A percentile compares a stretch with the other conserved stretches of the same genome.
Evolutionary conservation across 1,140 invertebrate genomes (phyloP).

Genomic region (Cheumatopsyche charites): DNA sequence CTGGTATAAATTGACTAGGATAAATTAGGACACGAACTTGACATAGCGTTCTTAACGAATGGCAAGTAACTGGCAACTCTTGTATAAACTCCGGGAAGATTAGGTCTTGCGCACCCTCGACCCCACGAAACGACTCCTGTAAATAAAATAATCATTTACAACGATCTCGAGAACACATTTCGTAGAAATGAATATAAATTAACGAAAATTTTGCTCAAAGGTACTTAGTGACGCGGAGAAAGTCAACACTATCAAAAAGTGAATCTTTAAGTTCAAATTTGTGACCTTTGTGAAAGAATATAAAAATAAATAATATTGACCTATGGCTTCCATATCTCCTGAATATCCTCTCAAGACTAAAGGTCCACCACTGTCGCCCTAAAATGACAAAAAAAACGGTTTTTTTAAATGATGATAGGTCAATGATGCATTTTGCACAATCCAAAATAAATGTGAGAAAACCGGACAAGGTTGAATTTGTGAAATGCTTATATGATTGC

Average conservation of each 20-base stretch:
- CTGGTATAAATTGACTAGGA: not conserved
- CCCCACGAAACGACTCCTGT: slow-evolving; percentile 70
- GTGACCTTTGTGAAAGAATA: no score
- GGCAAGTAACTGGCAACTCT: slow-evolving; percentile 65
- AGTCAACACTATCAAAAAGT: no score
- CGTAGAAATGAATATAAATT: no score
- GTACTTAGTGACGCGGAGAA: no score
- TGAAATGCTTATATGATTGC: not conserved
- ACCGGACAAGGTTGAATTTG: slow-evolving; percentile 3
- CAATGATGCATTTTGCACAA: slow-evolving; percentile 5
- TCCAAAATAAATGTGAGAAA: not conserved
- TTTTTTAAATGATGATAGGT: not conserved
- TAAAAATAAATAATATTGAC: slow-evolving; percentile 46
- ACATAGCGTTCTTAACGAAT: slow-evolving; percentile 37
- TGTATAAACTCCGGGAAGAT: slow-evolving; percentile 74
- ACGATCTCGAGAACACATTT: not conserved
- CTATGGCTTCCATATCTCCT: slow-evolving; percentile 54
- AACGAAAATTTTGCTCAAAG: no score
- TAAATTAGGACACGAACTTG: slow-evolving; percentile 24
- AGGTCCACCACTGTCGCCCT: slow-evolving; percentile 58
- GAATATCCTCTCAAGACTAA: slow-evolving; percentile 54
- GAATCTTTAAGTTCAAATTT: no score
- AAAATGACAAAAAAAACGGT: not conserved
- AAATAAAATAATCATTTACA: slow-evolving; percentile 42
- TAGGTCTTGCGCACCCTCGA: slow-evolving; percentile 68